These are phyloP conservation scores for Rhinatrema bivittatum DNA, from an alignment of 2,797 vertebrate species.

Conservation along the genomic window DNA sequence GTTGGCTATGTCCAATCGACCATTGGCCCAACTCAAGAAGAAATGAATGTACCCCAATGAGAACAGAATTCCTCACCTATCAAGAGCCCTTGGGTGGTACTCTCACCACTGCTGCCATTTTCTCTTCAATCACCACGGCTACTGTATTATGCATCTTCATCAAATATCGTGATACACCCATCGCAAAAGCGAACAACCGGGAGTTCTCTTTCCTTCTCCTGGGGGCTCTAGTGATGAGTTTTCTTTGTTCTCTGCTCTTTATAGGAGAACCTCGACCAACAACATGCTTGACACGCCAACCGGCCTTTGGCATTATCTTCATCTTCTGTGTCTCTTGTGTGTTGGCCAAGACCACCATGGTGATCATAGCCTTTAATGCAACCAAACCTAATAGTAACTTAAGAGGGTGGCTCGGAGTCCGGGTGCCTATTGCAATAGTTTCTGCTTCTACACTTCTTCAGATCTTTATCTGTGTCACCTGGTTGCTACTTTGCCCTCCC, in stretches of 20 bases:
- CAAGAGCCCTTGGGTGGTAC: slow-evolving; percentile 2
- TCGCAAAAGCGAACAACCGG: slow-evolving; percentile 4
- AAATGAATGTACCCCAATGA: slow-evolving; percentile 1
- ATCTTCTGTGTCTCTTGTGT: too few relatives aligned
- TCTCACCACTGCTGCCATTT: neutral
- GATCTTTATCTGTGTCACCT: neutral
- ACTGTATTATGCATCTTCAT: slow-evolving; percentile 8
- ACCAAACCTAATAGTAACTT: too few relatives aligned
- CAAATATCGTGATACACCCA: neutral
- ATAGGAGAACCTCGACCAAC: neutral
- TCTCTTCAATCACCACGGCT: neutral
- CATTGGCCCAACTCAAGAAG: slow-evolving; percentile 6
- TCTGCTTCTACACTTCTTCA: neutral
- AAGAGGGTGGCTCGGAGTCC: neutral
- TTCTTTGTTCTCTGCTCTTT: slow-evolving; percentile 11
- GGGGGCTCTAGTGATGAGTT: slow-evolving; percentile 3
- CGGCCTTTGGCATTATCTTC: too few relatives aligned
- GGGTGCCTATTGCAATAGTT: neutral
- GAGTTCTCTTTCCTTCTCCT: neutral
- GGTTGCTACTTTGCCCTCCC: neutral
- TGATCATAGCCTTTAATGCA: too few relatives aligned
- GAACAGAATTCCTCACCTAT: neutral
- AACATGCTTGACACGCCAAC: too few relatives aligned
- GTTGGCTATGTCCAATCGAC: neutral
- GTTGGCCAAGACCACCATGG: too few relatives aligned